Base-by-base conservation (phyloP, 2,888 invertebrate genomes). In the Drymonia ruficornis region DNA sequence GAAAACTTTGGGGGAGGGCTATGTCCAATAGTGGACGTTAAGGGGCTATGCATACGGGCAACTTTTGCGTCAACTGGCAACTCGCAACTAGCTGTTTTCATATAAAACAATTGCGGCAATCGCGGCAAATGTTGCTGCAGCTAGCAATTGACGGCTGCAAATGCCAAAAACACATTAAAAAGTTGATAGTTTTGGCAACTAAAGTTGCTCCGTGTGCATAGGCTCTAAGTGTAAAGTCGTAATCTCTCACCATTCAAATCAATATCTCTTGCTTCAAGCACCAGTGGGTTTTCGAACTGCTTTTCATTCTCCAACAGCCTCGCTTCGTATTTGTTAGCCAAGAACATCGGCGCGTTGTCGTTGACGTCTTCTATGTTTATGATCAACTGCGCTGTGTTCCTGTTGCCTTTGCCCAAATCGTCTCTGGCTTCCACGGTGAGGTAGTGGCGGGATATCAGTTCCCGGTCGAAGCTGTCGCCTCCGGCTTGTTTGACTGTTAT, bases 341-440 rank as follows among this genome's bases (percentile, higher is more conserved):
- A 85, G 80, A 98, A 99, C 68, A 95, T 93, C 0, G 99, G 99
- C 0, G 96, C 94, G 80, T 98, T 98, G 77, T 98, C 98, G 74
- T 98, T 98, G 0, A 97, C 96, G 81, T 98, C 98, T 67, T 96
- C 95, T 42, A 98, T 95, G 70, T 96, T 96, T 6, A 98, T 94
- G 6, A 97, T 94, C 13, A 98, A 87, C 78, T 97, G 98, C 0
- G 95, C 97, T 0, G 97, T 96, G 78, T 97, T 98, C 50, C 97
- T 94, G 52, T 83, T 86, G 49, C 98, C 98, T 74, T 94, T 93
- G 16, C 98, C 97, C 49, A 96, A 93, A 83, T 97, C 96, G 80
- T 99, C 99, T 52, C 97, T 93, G 0, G 98, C 99, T 81, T 97
- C 98, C 0, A 98, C 96, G 0, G 97, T 98, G 42, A 98, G 93